Evolutionary conservation across 2,888 invertebrate genomes (phyloP).

Genomic region (Eilema griseolum): DNA sequence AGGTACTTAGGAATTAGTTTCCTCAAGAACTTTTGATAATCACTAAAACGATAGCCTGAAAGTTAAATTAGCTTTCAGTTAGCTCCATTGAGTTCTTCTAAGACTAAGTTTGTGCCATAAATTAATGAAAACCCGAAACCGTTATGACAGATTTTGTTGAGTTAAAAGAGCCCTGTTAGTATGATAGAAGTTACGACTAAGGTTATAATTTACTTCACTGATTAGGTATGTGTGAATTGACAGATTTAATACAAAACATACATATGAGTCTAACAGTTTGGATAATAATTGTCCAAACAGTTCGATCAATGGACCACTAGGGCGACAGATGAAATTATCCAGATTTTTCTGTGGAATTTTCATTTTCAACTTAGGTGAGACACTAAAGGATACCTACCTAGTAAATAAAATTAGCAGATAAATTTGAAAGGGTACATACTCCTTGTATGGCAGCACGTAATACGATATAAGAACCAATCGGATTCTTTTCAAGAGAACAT

Average conservation of each 20-base stretch:
- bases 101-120: background rate
- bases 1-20: constrained; percentile 14
- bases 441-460: no score
- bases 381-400: no score
- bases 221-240: no score
- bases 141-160: background rate
- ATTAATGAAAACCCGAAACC: background rate
- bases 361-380: no score
- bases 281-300: no score
- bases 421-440: background rate
- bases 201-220: background rate
- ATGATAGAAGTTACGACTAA: background rate
- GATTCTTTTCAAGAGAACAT: constrained; percentile 1
- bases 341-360: no score
- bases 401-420: background rate
- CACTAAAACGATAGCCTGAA: constrained; percentile 6
- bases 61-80: constrained; percentile 5
- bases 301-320: no score
- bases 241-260: background rate
- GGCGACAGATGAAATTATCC: no score
- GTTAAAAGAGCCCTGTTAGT: background rate
- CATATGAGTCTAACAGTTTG: no score
- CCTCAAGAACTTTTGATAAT: constrained; percentile 15
- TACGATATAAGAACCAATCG: background rate
- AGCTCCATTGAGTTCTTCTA: constrained; percentile 9